Conservation (phyloP, 2,113 vertebrate species). For the Oryzias javanicus region DNA sequence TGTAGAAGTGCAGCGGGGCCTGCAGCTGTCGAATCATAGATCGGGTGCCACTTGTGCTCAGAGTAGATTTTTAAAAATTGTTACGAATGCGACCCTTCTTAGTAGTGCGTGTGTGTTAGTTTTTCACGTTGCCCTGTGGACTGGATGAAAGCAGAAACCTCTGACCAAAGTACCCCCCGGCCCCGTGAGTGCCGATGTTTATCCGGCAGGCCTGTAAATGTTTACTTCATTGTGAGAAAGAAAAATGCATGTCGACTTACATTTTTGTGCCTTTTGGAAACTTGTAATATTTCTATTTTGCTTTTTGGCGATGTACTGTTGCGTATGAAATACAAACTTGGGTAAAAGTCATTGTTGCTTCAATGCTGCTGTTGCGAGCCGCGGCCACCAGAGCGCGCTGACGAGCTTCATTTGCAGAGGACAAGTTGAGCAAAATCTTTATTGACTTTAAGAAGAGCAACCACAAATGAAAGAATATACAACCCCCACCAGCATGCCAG, state of each 20-base stretch:
- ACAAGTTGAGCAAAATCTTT: conserved; percentile 68
- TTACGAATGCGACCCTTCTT: conserved; percentile 35
- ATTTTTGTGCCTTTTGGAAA: conserved; percentile 76
- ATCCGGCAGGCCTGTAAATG: conserved; percentile 59
- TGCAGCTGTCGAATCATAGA: conserved; percentile 3
- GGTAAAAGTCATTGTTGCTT: conserved; percentile 15
- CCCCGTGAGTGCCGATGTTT: conserved; percentile 50
- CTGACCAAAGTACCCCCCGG: conserved; percentile 51
- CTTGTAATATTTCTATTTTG: conserved; percentile 75
- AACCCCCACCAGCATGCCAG: conserved; percentile 73
- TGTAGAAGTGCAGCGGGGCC: conserved; percentile 30
- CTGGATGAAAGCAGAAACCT: conserved; percentile 19
- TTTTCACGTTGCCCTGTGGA: conserved; percentile 19
- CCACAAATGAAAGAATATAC: conserved; percentile 69
- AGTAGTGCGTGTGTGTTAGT: conserved; percentile 34
- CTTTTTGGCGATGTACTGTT: conserved; percentile 55
- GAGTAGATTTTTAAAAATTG: conserved; percentile 17
- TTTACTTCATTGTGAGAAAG: conserved; percentile 61
- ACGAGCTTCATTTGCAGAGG: background rate
- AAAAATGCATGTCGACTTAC: conserved; percentile 71
- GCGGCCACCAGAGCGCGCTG: background rate
- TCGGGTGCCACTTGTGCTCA: conserved; percentile 11
- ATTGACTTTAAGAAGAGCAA: conserved; percentile 66
- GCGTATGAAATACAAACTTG: conserved; percentile 60
- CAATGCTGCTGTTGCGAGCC: background rate